Conservation (phyloP, 2,888 invertebrate genomes). For the Piscicola geometra region DNA sequence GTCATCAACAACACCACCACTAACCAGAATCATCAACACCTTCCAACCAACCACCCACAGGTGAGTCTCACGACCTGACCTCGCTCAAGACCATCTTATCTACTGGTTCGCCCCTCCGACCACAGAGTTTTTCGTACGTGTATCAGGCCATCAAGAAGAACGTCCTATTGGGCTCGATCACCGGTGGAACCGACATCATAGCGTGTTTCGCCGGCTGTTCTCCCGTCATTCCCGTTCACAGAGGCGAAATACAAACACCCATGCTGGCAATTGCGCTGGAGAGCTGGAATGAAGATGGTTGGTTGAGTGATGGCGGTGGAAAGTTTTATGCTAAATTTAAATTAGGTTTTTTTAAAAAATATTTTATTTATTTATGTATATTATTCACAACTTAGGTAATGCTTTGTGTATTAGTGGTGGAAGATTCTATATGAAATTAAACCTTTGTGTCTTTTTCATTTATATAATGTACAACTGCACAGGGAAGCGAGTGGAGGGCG, state of each 20-base stretch:
- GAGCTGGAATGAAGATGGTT: constrained; percentile 57
- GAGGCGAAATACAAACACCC: constrained; percentile 61
- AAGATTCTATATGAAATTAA: neutral
- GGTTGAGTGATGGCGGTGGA: constrained; percentile 6
- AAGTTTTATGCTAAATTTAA: neutral
- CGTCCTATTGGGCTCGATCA: constrained; percentile 54
- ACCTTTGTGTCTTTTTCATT: too few relatives aligned
- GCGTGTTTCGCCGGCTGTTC: constrained; percentile 62
- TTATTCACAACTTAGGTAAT: neutral
- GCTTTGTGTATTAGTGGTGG: neutral
- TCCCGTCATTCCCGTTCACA: constrained; percentile 58
- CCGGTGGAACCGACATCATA: constrained; percentile 62
- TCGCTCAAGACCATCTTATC: constrained; percentile 59
- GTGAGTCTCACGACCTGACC: constrained; percentile 56
- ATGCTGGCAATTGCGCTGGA: constrained; percentile 60
- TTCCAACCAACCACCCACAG: too few relatives aligned
- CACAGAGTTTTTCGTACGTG: constrained; percentile 60
- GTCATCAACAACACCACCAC: neutral
- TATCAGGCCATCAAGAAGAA: constrained; percentile 59
- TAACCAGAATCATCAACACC: too few relatives aligned
- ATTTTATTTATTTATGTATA: neutral
- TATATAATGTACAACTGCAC: too few relatives aligned
- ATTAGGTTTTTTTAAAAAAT: neutral
- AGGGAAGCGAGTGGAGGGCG: constrained; percentile 57
- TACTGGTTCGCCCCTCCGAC: constrained; percentile 60